Evolutionary conservation across 2,888 invertebrate species (phyloP).

Genomic region (Rhingia rostrata): DNA sequence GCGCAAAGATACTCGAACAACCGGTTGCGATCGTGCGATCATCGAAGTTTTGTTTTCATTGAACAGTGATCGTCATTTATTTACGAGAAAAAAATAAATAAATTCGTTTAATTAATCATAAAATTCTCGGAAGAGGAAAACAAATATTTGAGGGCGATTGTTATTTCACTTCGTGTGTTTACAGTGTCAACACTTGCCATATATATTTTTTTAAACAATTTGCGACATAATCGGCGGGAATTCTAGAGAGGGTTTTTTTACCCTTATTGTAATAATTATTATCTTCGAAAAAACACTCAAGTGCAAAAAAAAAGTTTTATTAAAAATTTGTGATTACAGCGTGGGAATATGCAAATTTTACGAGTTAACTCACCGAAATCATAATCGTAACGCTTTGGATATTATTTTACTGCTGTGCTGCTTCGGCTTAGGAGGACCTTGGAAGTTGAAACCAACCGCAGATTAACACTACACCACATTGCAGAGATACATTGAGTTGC

Average conservation of each 20-base stretch:
- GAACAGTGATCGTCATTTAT: slow-evolving; percentile 37
- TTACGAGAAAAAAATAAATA: slow-evolving; percentile 31
- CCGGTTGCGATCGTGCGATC: slow-evolving; percentile 63
- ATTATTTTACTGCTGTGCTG: slow-evolving; percentile 5
- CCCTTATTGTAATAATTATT: slow-evolving; percentile 25
- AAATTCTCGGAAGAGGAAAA: slow-evolving; percentile 7
- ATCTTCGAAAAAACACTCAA: not conserved
- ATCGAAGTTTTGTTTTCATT: slow-evolving; percentile 33
- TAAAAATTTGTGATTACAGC: slow-evolving; percentile 32
- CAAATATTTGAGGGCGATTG: slow-evolving; percentile 11
- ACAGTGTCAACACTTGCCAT: slow-evolving; percentile 13
- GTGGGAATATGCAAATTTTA: slow-evolving; percentile 58
- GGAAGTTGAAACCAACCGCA: slow-evolving; percentile 44
- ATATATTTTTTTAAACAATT: slow-evolving; percentile 1
- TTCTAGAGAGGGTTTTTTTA: slow-evolving; percentile 46
- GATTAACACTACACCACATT: slow-evolving; percentile 17
- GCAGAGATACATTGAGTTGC: slow-evolving; percentile 15
- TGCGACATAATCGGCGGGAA: slow-evolving; percentile 25
- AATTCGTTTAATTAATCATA: slow-evolving; percentile 28
- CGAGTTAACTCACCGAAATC: slow-evolving; percentile 34
- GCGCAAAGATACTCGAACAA: slow-evolving; percentile 38
- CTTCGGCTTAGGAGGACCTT: slow-evolving; percentile 9
- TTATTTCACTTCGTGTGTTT: slow-evolving; percentile 8
- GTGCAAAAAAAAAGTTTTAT: not conserved
- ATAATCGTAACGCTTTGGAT: slow-evolving; percentile 49